Percentiles rank a stretch among this genome's conserved stretches.
Evolutionary conservation across 2,113 vertebrate genomes (phyloP).

Genomic region (Phyllostomus discolor): DNA sequence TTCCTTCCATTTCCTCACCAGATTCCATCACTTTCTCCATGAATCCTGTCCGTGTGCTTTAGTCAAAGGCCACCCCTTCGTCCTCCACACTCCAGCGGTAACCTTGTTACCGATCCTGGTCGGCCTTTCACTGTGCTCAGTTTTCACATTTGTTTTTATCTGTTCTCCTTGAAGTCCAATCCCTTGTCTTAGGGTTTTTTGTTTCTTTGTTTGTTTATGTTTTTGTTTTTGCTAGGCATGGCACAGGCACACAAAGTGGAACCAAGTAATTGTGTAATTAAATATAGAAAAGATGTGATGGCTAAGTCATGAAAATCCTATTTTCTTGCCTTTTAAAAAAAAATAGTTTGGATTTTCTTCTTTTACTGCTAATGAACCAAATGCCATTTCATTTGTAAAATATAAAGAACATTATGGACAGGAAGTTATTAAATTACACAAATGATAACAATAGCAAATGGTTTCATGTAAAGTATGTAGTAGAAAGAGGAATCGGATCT

Average conservation of each 20-base stretch:
- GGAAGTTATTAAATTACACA: neutral
- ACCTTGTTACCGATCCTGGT: neutral
- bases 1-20: neutral
- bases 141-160: neutral
- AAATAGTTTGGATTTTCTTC: neutral
- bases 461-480: neutral
- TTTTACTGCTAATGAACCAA: neutral
- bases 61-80: neutral
- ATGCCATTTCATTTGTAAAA: constrained; percentile 23
- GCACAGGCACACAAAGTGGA: neutral
- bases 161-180: neutral
- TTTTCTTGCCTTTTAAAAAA: neutral
- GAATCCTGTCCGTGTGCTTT: neutral
- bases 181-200: neutral
- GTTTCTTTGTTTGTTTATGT: neutral
- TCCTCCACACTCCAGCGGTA: neutral
- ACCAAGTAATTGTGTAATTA: neutral
- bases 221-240: neutral
- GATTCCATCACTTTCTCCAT: neutral
- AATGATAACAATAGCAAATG: neutral
- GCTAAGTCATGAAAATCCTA: neutral
- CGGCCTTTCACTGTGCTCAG: neutral
- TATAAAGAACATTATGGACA: neutral
- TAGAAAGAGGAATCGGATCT: neutral
- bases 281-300: neutral